Evolutionary conservation across 1,140 invertebrate species (phyloP).

Genomic region (Bombus balteatus): DNA sequence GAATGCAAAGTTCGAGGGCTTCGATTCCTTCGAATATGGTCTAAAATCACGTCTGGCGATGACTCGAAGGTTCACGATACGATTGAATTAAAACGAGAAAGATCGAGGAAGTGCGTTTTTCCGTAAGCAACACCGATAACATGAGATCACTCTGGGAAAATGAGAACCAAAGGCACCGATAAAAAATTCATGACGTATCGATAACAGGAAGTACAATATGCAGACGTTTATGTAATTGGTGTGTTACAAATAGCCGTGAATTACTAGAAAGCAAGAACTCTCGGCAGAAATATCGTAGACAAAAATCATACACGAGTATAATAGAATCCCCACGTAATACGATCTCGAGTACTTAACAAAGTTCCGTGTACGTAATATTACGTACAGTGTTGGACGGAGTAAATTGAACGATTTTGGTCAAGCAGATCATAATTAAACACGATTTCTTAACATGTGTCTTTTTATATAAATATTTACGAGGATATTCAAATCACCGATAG

Average conservation of each 20-base stretch:
- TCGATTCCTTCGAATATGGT: neutral
- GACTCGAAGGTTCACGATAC: neutral
- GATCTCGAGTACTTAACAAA: constrained; percentile 33
- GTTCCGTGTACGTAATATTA: constrained; percentile 63
- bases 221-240: constrained; percentile 53
- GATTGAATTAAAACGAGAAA: neutral
- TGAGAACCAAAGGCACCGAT: neutral
- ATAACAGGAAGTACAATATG: constrained; percentile 20
- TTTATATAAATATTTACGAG: constrained; percentile 32
- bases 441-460: constrained; percentile 45
- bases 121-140: too few relatives aligned
- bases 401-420: constrained; percentile 26
- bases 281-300: constrained; percentile 17
- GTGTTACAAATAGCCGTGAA: constrained; percentile 20
- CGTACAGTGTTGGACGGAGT: too few relatives aligned
- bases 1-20: constrained; percentile 24
- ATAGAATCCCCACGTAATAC: constrained; percentile 51
- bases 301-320: constrained; percentile 44
- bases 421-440: constrained; percentile 27
- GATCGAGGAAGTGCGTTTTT: too few relatives aligned
- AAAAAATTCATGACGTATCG: neutral
- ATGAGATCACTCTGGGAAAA: neutral
- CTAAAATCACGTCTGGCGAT: neutral
- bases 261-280: constrained; percentile 55
- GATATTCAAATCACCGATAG: constrained; percentile 29